Conservation (phyloP, 2,888 invertebrate species). For the Protodeltote pygarga region DNA sequence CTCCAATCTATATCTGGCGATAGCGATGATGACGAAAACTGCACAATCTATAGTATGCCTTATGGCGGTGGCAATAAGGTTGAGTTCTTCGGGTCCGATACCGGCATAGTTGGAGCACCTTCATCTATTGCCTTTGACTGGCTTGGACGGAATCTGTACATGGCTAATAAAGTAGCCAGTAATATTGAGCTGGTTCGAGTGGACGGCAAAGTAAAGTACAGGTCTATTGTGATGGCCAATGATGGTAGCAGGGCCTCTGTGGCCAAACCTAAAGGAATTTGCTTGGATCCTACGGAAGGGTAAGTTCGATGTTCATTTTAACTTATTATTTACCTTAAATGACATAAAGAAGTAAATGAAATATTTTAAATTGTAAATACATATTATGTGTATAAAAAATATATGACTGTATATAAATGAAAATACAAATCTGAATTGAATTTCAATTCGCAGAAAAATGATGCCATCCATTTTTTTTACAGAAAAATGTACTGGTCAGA, state of each 20-base stretch:
- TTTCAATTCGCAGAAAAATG: background rate
- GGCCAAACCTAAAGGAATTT: slow-evolving; percentile 94
- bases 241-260: slow-evolving; percentile 95
- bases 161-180: slow-evolving; percentile 95
- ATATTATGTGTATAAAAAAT: background rate
- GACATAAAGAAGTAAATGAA: too few relatives aligned
- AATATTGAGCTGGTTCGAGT: slow-evolving; percentile 96
- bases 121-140: slow-evolving; percentile 98
- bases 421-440: background rate
- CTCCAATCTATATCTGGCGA: slow-evolving; percentile 90
- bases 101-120: slow-evolving; percentile 96
- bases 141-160: slow-evolving; percentile 97
- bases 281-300: slow-evolving; percentile 97
- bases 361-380: too few relatives aligned
- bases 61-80: slow-evolving; percentile 92
- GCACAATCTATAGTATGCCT: slow-evolving; percentile 94
- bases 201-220: slow-evolving; percentile 93
- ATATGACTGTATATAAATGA: background rate
- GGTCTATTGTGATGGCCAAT: slow-evolving; percentile 95
- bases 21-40: slow-evolving; percentile 93
- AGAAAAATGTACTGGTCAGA: slow-evolving; percentile 98
- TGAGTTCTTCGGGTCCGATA: slow-evolving; percentile 92
- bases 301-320: too few relatives aligned
- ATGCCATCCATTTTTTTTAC: slow-evolving; percentile 46
- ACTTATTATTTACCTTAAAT: too few relatives aligned